These are phyloP conservation scores for Brachypalpus laphriformis DNA, from an alignment of 2,888 invertebrate genomes.

Conservation along the genomic window DNA sequence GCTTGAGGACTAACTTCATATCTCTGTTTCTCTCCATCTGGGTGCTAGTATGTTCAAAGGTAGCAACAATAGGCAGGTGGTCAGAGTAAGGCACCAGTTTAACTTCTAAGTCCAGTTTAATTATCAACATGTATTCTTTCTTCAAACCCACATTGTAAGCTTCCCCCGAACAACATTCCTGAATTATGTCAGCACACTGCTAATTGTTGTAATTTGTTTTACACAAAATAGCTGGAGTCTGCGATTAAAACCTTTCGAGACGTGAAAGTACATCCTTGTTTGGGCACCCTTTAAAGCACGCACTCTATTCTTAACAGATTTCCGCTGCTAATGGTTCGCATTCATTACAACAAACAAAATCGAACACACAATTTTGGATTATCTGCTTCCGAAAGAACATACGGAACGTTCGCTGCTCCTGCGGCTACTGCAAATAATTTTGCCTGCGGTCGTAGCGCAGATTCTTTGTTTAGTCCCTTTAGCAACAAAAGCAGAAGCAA, in stretches of 20 bases:
- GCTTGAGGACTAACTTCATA: too few relatives aligned
- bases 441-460: background rate
- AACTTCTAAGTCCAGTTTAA: too few relatives aligned
- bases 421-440: background rate
- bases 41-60: too few relatives aligned
- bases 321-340: conserved; percentile 18
- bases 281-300: background rate
- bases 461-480: conserved; percentile 8
- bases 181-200: background rate
- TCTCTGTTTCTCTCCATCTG: too few relatives aligned
- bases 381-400: conserved; percentile 38
- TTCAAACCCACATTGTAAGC: background rate
- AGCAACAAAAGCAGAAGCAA: conserved; percentile 9
- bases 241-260: conserved; percentile 15
- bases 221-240: background rate
- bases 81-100: too few relatives aligned
- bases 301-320: background rate
- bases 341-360: conserved; percentile 36
- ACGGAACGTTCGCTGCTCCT: background rate
- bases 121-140: background rate
- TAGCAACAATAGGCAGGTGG: too few relatives aligned
- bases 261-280: background rate
- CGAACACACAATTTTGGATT: conserved; percentile 63
- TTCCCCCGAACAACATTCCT: background rate
- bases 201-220: conserved; percentile 5